A percentile compares a stretch with the other conserved stretches of the same genome.
phyloP scores from a whole-genome alignment of 2,888 invertebrate species.

The Chromoteleia sp. region DNA sequence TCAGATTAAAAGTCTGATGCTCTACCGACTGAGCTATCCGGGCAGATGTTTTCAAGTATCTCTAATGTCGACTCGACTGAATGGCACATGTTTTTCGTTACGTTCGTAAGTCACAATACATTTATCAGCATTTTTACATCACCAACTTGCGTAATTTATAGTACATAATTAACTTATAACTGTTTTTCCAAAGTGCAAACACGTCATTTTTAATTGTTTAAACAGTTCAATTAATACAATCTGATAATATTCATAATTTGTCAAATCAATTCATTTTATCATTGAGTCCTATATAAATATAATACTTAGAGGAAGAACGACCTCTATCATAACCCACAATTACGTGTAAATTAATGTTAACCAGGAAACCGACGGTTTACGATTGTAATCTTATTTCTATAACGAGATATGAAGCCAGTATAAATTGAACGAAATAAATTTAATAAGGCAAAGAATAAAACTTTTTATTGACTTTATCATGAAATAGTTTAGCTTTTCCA shows the following conservation, averaged over 20 bases:
- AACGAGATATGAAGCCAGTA: neutral
- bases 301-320: conserved; percentile 1
- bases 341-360: conserved; percentile 6
- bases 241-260: neutral
- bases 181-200: too few species aligned
- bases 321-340: neutral
- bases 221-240: neutral
- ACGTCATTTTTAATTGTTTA: neutral
- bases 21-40: conserved; percentile 84
- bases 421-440: conserved; percentile 12
- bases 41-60: too few species aligned
- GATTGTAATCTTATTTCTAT: conserved; percentile 12
- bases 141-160: too few species aligned
- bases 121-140: too few species aligned
- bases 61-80: too few species aligned
- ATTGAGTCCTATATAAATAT: neutral
- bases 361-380: conserved; percentile 6
- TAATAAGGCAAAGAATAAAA: neutral
- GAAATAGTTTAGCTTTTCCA: conserved; percentile 6
- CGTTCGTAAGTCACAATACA: too few species aligned
- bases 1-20: conserved; percentile 85
- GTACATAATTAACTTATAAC: too few species aligned
- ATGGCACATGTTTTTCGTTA: too few species aligned
- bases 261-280: too few species aligned
- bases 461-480: conserved; percentile 1